phyloP scores from a whole-genome alignment of 2,113 vertebrate species.

The Cryptotis parvus region DNA sequence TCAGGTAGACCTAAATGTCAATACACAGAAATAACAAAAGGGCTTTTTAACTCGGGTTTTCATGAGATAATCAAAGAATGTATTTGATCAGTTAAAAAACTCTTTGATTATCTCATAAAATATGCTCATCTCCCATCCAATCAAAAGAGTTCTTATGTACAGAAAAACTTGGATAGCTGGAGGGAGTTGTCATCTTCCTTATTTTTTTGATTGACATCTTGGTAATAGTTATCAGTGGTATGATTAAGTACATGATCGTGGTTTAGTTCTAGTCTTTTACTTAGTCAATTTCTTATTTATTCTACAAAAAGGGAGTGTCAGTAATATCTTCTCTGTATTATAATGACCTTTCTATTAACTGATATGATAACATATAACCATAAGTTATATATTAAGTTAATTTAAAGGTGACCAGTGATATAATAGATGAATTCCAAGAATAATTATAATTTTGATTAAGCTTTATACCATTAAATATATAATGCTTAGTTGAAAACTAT shows the following conservation, averaged over 20 bases:
- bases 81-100: too few species aligned
- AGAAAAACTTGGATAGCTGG: not conserved
- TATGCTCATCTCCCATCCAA: not conserved
- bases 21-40: not conserved
- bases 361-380: not conserved
- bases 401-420: not conserved
- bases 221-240: not conserved
- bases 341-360: not conserved
- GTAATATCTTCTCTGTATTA: not conserved
- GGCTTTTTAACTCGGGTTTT: not conserved
- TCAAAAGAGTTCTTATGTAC: not conserved
- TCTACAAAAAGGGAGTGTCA: not conserved
- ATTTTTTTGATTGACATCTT: not conserved
- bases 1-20: not conserved
- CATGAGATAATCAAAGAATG: not conserved
- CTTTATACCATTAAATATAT: too few species aligned
- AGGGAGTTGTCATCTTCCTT: not conserved
- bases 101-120: not conserved
- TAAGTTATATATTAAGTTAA: not conserved
- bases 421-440: not conserved
- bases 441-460: too few species aligned
- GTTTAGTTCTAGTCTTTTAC: not conserved
- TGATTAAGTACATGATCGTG: not conserved
- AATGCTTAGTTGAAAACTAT: too few species aligned
- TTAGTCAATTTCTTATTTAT: not conserved